Base-by-base conservation (phyloP, 2,888 invertebrate genomes). In the Cantharis nigra region DNA sequence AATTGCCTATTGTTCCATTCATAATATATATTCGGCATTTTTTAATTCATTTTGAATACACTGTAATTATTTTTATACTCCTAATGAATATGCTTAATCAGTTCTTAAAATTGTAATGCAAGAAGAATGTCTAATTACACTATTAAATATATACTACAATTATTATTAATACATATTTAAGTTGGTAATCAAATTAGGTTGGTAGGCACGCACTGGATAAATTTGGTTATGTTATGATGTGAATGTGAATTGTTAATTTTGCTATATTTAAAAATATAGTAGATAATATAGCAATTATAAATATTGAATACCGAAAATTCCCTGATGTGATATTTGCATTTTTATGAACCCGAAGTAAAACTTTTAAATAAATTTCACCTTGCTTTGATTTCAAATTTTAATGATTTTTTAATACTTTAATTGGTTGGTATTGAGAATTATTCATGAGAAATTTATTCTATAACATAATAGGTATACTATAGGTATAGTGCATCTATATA, bases 1-100 rank as follows among this genome's bases (percentile, higher is more conserved):
- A 74, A 74, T 74, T 74, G 73, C 69, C 73, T 28, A 74, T 74
- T 74, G 73, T 74, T 74, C 73, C 73, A 69, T 69, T 74, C 73
- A 74, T 63, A 74, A 74, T 74, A 74, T 69, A 74, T 69, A 74
- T 74, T 73, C 62, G 69, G 65, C 49, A 20, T 23, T 49, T 74
- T 74, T 67, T 67, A 67, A 23, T 67, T 74, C 69, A 74, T 69
- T 63, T 28, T 74, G 69, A 69, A 74, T 69, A 28, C 28, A 63
- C 73, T 30, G 69, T 74, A 74, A 62, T 69, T 74, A 67, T 69
- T 63, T 63, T 62, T 69, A 69, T 30, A 65, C 62, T 69, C 23
- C 69, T 69, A 74, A 72, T 67, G 63, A 69, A 74, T 62, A 23
- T 16, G 63, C 69, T 74, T 74, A 74, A 74, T 74, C 73, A 69